A percentile compares a stretch with the other conserved stretches of the same genome.
phyloP scores from a whole-genome alignment of 2,797 vertebrate genomes.

The Eulemur rubriventer region DNA sequence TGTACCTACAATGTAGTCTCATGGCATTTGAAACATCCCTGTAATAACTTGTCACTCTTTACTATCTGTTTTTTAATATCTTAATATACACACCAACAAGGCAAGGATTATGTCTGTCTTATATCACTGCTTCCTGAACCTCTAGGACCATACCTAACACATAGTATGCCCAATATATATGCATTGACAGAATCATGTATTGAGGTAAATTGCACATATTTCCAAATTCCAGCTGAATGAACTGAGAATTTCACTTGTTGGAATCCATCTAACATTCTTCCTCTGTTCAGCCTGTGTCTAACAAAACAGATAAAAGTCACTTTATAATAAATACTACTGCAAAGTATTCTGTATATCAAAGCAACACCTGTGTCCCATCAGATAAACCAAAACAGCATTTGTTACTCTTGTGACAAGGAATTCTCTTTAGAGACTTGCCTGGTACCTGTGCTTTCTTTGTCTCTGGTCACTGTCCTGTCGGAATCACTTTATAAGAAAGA shows the following conservation, averaged over 20 bases:
- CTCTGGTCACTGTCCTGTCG: slow-evolving; percentile 46
- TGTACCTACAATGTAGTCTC: neutral
- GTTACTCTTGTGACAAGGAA: slow-evolving; percentile 1
- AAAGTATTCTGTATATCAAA: slow-evolving; percentile 43
- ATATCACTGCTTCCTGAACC: neutral
- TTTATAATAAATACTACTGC: neutral
- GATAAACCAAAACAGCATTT: slow-evolving; percentile 14
- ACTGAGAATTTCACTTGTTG: neutral
- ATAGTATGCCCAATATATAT: neutral
- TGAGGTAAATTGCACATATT: neutral
- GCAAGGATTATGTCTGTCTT: neutral
- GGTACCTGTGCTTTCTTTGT: slow-evolving; percentile 2
- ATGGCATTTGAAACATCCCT: neutral
- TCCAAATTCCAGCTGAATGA: slow-evolving; percentile 1
- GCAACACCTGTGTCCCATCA: neutral
- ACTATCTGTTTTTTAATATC: neutral
- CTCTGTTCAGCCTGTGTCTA: neutral
- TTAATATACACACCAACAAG: neutral
- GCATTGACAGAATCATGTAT: neutral
- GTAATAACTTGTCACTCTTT: neutral
- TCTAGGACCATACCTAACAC: neutral
- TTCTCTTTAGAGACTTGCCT: neutral
- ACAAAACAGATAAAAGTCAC: slow-evolving; percentile 2
- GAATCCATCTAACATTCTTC: neutral
- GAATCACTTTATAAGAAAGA: slow-evolving; percentile 47